Evolutionary conservation across 2,113 vertebrate species (phyloP), one percentile per base, ranked within the genome.

Genomic region (Pluvianellus socialis): DNA sequence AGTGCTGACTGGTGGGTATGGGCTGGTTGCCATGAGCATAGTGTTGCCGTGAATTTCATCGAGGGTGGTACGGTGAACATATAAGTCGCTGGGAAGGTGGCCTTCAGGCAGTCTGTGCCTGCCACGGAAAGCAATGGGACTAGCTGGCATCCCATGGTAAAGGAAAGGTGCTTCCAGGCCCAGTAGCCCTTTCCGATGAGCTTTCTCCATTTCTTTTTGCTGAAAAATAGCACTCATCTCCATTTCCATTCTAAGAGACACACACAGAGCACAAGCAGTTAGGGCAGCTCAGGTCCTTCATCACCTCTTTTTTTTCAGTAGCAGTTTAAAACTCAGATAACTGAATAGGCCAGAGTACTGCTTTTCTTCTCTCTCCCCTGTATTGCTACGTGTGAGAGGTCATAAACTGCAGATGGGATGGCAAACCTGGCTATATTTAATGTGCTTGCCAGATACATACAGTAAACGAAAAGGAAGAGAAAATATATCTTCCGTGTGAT

Each of bases 191-290:
- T 99, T 99, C 89, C 98, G 98, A 50, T 99, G 99, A 61, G 98
- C 98, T 52, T 99, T 99, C 96, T 99, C 99, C 95, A 99, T 97
- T 94, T 99, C 99, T 88, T 99, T 99, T 95, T 99, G 99, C 91
- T 99, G 99, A 91, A 99, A 98, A 95, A 99, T 98, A 92, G 99
- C 98, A 59, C 98, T 99, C 99, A 99, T 99, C 97, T 99, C 99
- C 99, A 99, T 99, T 90, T 98, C 98, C 97, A 98, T 97, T 86
- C 98, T 98, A 71, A 94, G 49, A 45, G 86, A 93, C 30, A 92
- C 30, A 92, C 47, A 96, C 17, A 97, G 67, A 91, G 40, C 27
- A 86, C 4, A 65, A 83, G 40, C 30, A 86, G 61, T 95, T 92
- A 96, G 86, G 30, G 30, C 42, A 18, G 24, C 38, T 82, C 33